A percentile compares a stretch with the other conserved stretches of the same genome.
phyloP scores from a whole-genome alignment of 1,140 invertebrate genomes.

The Drosophila burlai region DNA sequence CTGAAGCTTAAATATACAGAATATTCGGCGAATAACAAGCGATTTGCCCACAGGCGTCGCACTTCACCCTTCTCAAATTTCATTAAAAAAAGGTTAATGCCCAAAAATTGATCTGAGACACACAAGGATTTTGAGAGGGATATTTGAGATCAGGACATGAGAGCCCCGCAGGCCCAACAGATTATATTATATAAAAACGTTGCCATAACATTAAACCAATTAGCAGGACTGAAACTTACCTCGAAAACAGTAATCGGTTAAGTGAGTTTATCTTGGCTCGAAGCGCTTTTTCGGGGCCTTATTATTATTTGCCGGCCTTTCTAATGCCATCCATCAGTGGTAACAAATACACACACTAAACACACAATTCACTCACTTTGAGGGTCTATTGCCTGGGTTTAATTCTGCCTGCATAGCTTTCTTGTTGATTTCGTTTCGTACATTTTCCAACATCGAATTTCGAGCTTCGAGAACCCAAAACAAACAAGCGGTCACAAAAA shows the following conservation, averaged over 20 bases:
- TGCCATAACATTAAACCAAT: slow-evolving; percentile 21
- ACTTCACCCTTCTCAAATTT: slow-evolving; percentile 9
- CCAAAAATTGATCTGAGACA: background rate
- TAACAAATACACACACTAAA: slow-evolving; percentile 3
- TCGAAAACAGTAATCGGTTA: slow-evolving; percentile 1
- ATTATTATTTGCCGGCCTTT: slow-evolving; percentile 28
- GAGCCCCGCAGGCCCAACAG: background rate
- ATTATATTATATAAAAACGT: slow-evolving; percentile 1
- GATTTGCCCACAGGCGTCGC: background rate
- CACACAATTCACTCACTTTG: slow-evolving; percentile 20
- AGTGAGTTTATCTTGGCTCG: slow-evolving; percentile 13
- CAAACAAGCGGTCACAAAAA: slow-evolving; percentile 21
- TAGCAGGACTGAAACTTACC: slow-evolving; percentile 15
- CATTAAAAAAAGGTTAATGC: slow-evolving; percentile 2
- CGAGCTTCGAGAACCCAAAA: slow-evolving; percentile 25
- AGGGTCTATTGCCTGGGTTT: slow-evolving; percentile 17
- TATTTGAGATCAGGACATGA: slow-evolving; percentile 12
- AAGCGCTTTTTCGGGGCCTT: background rate
- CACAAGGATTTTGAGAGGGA: background rate
- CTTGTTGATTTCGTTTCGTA: slow-evolving; percentile 28
- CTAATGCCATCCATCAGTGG: slow-evolving; percentile 30
- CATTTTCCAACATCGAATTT: slow-evolving; percentile 12
- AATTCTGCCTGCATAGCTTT: slow-evolving; percentile 1
- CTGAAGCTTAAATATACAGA: slow-evolving; percentile 5
- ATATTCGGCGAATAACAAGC: slow-evolving; percentile 3